Base-by-base conservation (phyloP, 2,888 invertebrate genomes). In the Plagiodera versicolora region DNA sequence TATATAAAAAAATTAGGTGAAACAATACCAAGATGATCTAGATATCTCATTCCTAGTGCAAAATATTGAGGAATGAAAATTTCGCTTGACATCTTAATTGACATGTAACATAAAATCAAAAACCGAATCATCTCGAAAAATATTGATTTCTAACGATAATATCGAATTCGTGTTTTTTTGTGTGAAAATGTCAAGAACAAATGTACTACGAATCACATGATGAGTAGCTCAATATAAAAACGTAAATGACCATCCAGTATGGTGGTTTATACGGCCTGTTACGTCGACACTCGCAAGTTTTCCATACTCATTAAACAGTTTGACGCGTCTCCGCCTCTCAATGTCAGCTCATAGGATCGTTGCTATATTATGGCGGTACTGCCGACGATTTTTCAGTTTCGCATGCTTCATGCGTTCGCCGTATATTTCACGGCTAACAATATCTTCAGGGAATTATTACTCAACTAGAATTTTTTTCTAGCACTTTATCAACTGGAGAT, bases 261-360 rank as follows among this genome's bases (percentile, higher is more conserved):
- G 14, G 39, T 39, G 14, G 39, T 39, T 39, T 3, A 39, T 39
- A n/a, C 11, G n/a, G 39, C 39, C 14, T 14, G n/a, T 39, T 39
- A 14, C 14, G 39, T 39, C 39, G 39, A 14, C 39, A 39, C 39
- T 39, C 14, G 14, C 2, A 39, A 14, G n/a, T 39, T 39, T 14
- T 39, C 14, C 39, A 39, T 39, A 39, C 39, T 39, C 39, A 39
- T 39, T 39, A 39, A 39, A 39, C 39, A 39, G 39, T 39, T 39
- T 39, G 39, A 39, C 39, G 39, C 39, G 14, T 39, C 39, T 39
- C 39, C 39, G 39, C 39, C 39, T 39, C 39, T 39, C 39, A 39
- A 14, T 39, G 39, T 39, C 39, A 39, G 39, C 39, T 39, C 39
- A 39, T 39, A 39, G 11, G 39, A 39, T 14, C n/a, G n/a, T n/a